A percentile compares a stretch with the other conserved stretches of the same genome.
These are phyloP conservation scores for Acanthoscelides obtectus DNA, from an alignment of 2,888 invertebrate genomes.

Conservation along the genomic window DNA sequence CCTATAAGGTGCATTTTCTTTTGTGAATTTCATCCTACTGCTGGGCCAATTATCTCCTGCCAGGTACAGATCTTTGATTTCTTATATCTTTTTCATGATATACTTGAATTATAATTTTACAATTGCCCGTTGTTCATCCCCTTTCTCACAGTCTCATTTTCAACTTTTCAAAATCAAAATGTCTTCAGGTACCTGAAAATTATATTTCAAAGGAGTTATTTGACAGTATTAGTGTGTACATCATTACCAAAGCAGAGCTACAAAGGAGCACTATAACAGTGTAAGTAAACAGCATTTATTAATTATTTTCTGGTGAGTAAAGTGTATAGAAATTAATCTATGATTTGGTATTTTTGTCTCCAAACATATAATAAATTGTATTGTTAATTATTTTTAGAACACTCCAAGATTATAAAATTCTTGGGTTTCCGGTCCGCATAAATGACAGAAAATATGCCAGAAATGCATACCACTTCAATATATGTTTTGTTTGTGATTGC, in stretches of 20 bases:
- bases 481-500: conserved; percentile 91
- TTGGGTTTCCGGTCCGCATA: conserved; percentile 89
- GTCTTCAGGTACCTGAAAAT: conserved; percentile 76
- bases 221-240: conserved; percentile 89
- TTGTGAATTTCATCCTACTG: conserved; percentile 71
- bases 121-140: too few relatives aligned
- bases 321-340: too few relatives aligned
- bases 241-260: conserved; percentile 91
- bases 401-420: conserved; percentile 75
- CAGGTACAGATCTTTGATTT: conserved; percentile 67
- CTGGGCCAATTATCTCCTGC: conserved; percentile 79
- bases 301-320: too few relatives aligned
- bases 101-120: conserved; percentile 1
- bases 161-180: conserved; percentile 11
- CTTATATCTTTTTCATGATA: background rate
- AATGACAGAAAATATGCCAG: conserved; percentile 84
- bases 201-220: conserved; percentile 90
- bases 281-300: conserved; percentile 52
- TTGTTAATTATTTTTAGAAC: conserved; percentile 61
- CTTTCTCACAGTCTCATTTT: conserved; percentile 7
- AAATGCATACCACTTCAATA: conserved; percentile 92
- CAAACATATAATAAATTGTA: too few relatives aligned
- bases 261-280: conserved; percentile 88
- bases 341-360: too few relatives aligned
- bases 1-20: conserved; percentile 79